Conservation (phyloP, 2,797 vertebrate species). For the Scolopax rusticola region DNA sequence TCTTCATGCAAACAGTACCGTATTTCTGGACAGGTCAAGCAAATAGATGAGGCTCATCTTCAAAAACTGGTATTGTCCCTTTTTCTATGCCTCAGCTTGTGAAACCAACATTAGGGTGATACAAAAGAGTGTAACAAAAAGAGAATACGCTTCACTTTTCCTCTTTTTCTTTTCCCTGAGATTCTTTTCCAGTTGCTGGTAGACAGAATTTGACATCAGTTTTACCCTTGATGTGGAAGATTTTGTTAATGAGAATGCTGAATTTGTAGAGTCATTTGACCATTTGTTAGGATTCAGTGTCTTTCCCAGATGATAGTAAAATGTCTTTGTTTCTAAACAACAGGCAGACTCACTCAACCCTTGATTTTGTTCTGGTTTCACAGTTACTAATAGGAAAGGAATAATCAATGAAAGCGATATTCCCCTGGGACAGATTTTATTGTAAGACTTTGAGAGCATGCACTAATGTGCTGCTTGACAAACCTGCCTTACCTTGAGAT, state of each 20-base stretch:
- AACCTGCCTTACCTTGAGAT: slow-evolving; percentile 29
- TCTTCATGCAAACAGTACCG: slow-evolving; percentile 6
- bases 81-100: slow-evolving; percentile 43
- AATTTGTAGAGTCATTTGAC: slow-evolving; percentile 44
- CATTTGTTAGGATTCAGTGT: slow-evolving; percentile 36
- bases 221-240: neutral
- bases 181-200: slow-evolving; percentile 1
- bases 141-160: neutral
- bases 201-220: neutral
- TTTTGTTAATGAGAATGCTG: neutral
- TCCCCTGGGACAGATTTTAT: neutral
- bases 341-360: neutral
- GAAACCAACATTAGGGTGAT: slow-evolving; percentile 19
- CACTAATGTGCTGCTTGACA: neutral
- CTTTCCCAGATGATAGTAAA: slow-evolving; percentile 13
- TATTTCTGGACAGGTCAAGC: neutral
- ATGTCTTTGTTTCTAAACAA: slow-evolving; percentile 1
- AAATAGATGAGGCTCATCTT: slow-evolving; percentile 13
- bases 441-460: neutral
- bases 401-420: neutral
- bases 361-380: slow-evolving; percentile 55
- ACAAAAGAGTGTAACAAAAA: neutral
- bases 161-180: neutral
- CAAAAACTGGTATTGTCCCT: neutral
- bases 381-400: slow-evolving; percentile 21